Evolutionary conservation across 2,888 invertebrate genomes (phyloP).

Genomic region (Anorthoa munda): DNA sequence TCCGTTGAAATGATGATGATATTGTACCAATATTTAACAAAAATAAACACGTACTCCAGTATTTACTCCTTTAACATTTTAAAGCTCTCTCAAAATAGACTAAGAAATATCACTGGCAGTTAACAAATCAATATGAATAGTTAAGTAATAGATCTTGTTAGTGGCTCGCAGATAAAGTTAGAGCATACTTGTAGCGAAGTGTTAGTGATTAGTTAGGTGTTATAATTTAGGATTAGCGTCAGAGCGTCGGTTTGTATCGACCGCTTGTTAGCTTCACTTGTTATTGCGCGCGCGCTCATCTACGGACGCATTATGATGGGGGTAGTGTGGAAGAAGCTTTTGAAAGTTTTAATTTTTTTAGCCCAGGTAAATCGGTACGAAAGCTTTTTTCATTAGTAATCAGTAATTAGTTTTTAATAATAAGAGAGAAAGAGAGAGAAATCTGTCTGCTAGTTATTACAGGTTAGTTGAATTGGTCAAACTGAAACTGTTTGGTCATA

Average conservation of each 20-base stretch:
- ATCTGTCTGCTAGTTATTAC: background rate
- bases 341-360: no score
- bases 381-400: no score
- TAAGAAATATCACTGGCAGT: slow-evolving; percentile 42
- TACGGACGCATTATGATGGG: slow-evolving; percentile 74
- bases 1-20: no score
- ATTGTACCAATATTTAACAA: background rate
- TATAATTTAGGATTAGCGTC: slow-evolving; percentile 88
- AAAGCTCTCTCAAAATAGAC: slow-evolving; percentile 38
- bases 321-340: slow-evolving; percentile 49
- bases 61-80: slow-evolving; percentile 6
- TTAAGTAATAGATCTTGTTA: slow-evolving; percentile 59
- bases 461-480: background rate
- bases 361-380: no score
- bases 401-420: no score
- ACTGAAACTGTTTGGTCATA: background rate
- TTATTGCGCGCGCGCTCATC: slow-evolving; percentile 85
- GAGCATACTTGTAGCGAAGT: slow-evolving; percentile 51
- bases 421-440: no score
- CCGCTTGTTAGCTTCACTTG: slow-evolving; percentile 89
- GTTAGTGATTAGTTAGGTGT: slow-evolving; percentile 85
- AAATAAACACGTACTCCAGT: background rate
- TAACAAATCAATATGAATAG: slow-evolving; percentile 51
- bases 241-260: slow-evolving; percentile 80
- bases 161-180: slow-evolving; percentile 54